Evolutionary conservation across 2,113 vertebrate species (phyloP).

Genomic region (Dicrurus megarhynchus): DNA sequence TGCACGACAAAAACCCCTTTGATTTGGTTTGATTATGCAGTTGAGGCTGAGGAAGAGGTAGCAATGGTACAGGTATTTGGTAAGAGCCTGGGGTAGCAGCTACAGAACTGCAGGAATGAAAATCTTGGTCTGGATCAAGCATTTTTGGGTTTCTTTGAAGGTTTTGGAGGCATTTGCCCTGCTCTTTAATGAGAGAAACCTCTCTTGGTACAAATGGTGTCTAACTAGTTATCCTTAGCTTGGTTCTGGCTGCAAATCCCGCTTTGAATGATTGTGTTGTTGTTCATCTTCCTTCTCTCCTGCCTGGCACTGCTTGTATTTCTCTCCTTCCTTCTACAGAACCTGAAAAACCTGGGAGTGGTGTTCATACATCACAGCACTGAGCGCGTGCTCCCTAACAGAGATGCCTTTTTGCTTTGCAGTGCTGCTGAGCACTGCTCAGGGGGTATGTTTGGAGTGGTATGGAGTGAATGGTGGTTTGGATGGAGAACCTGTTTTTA

Average conservation of each 20-base stretch:
- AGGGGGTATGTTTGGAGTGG: background rate
- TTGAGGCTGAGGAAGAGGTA: background rate
- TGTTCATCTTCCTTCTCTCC: background rate
- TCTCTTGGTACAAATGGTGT: background rate
- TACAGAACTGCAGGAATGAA: background rate
- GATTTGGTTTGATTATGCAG: background rate
- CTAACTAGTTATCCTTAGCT: background rate
- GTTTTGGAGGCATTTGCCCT: background rate
- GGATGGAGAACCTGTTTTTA: background rate
- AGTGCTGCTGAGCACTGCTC: background rate
- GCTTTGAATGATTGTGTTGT: background rate
- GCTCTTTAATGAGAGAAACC: background rate
- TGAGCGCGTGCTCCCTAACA: background rate
- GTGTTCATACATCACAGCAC: background rate
- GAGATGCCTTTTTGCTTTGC: background rate
- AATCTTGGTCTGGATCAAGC: background rate
- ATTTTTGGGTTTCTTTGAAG: background rate
- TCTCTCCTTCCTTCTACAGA: background rate
- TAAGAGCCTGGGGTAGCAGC: background rate
- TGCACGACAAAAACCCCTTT: background rate
- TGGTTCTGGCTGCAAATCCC: background rate
- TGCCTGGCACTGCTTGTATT: background rate
- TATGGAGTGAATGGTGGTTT: background rate
- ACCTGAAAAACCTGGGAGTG: background rate
- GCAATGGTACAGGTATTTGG: background rate